Base-by-base conservation (phyloP, 2,797 vertebrate species). In the Manis crassicaudata region DNA sequence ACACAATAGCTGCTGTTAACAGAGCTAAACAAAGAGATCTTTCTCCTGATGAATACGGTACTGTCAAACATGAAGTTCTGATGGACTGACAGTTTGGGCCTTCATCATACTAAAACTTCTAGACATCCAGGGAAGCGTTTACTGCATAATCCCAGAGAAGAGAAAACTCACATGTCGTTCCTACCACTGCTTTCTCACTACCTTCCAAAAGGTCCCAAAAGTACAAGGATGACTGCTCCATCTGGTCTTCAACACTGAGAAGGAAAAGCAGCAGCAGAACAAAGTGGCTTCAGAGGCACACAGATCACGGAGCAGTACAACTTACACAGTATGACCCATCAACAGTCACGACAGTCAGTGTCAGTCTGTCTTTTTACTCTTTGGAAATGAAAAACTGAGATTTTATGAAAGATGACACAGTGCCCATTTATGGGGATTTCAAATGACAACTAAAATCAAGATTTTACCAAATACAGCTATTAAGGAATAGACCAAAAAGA, bases 161-260 rank as follows among this genome's bases (percentile, higher is more conserved):
- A 94, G 77, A 54, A 96, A 82, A 99, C 99, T 99, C 97, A 99
- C 99, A 99, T 58, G 99, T 99, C 18, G 99, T 99, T 93, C 99
- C 99, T 96, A 98, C 99, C 93, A 99, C 99, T 43, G 99, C 98
- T 96, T 99, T 99, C 92, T 99, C 99, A 72, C 98, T 99, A 86
- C 99, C 99, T 97, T 99, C 99, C 97, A 99, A 97, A 94, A 99
- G 99, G 97, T 99, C 99, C 98, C 99, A 98, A 97, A 99, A 99
- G 97, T 98, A 98, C 79, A 98, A 93, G 90, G 99, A 98, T 0
- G 99, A 99, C 95, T 99, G 98, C 80, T 99, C 99, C 99, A 99
- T 99, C 98, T 99, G 99, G 97, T 99, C 99, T 97, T 99, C 98
- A 95, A 99, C 98, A 98, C 99, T 99, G 97, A 98, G 95, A 84